Evolutionary conservation across 2,888 invertebrate genomes (phyloP).

Genomic region (Parascotia fuliginaria): DNA sequence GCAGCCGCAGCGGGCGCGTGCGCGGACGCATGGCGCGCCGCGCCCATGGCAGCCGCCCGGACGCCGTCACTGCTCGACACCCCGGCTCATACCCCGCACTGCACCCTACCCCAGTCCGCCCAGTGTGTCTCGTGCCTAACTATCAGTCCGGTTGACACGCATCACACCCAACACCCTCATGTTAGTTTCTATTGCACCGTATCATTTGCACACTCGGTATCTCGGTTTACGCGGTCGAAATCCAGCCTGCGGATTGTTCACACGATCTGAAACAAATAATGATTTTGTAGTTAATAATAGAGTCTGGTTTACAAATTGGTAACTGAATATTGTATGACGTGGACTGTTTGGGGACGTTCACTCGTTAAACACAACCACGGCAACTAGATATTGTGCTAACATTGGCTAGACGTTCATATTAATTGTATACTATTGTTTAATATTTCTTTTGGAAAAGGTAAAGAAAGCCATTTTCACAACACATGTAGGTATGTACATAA

Average conservation of each 20-base stretch:
- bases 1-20: constrained; percentile 84
- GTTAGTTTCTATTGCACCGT: constrained; percentile 46
- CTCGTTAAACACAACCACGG: constrained; percentile 24
- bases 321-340: constrained; percentile 44
- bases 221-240: constrained; percentile 64
- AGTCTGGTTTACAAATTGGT: constrained; percentile 52
- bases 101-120: constrained; percentile 20
- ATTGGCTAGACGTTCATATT: constrained; percentile 28
- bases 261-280: constrained; percentile 76
- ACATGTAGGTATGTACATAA: no score
- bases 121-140: constrained; percentile 1
- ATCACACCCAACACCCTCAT: constrained; percentile 42
- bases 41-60: constrained; percentile 83
- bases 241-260: constrained; percentile 63
- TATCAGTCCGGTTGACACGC: constrained; percentile 38
- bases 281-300: constrained; percentile 65
- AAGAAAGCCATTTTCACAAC: no score
- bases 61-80: constrained; percentile 81
- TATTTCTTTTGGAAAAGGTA: no score
- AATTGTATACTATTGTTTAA: neutral
- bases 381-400: constrained; percentile 25
- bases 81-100: constrained; percentile 64
- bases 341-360: constrained; percentile 16
- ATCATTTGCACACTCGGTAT: constrained; percentile 41
- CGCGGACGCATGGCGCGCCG: constrained; percentile 83